Percentiles rank a stretch among this genome's conserved stretches.
phyloP scores from a whole-genome alignment of 1,140 invertebrate genomes.

The Drosophila santomea region DNA sequence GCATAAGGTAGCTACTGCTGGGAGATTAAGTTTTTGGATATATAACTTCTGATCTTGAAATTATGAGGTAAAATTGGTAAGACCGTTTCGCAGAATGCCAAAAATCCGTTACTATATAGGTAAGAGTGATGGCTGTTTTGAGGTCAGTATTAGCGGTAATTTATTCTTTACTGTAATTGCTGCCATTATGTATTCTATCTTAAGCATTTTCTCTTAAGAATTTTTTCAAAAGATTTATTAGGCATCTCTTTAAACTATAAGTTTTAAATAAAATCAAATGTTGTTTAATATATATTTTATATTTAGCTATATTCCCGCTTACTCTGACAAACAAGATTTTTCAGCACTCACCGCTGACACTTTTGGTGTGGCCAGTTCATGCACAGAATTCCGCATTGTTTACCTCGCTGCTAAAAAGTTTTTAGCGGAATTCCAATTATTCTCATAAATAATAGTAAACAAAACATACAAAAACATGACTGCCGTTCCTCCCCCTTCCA shows the following conservation, averaged over 20 bases:
- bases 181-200: too few relatives aligned
- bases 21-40: slow-evolving; percentile 37
- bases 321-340: background rate
- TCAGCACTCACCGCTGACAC: background rate
- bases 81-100: background rate
- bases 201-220: too few relatives aligned
- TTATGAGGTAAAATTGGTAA: slow-evolving; percentile 19
- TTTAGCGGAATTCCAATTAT: slow-evolving; percentile 14
- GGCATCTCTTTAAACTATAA: too few relatives aligned
- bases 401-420: slow-evolving; percentile 23
- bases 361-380: slow-evolving; percentile 14
- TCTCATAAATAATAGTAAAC: slow-evolving; percentile 6
- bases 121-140: background rate
- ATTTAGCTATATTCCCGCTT: too few relatives aligned
- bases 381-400: slow-evolving; percentile 20
- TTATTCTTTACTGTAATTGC: background rate
- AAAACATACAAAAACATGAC: slow-evolving; percentile 57
- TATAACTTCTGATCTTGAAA: slow-evolving; percentile 50
- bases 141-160: background rate
- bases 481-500: slow-evolving; percentile 85
- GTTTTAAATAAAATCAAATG: too few relatives aligned
- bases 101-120: background rate
- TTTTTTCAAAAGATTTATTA: too few relatives aligned
- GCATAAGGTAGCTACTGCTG: slow-evolving; percentile 29
- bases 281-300: too few relatives aligned